Evolutionary conservation across 2,888 invertebrate species (phyloP).

Genomic region (Caenorhabditis sp.): DNA sequence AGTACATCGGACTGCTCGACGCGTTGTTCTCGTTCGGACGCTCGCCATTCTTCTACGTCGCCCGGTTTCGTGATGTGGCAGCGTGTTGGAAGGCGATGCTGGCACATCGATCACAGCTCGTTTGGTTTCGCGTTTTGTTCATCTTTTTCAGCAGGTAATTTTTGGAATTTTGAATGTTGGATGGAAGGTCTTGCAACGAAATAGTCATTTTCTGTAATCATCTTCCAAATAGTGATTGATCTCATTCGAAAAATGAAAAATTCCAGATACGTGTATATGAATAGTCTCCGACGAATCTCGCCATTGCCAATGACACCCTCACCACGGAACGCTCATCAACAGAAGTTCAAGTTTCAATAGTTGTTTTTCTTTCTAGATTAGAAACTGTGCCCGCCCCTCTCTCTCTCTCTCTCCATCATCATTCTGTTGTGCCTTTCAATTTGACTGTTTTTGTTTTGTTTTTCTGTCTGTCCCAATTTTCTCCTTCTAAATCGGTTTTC

Average conservation of each 20-base stretch:
- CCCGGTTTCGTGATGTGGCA: slow-evolving; percentile 73
- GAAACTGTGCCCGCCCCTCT: too few relatives aligned
- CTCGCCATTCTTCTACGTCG: slow-evolving; percentile 79
- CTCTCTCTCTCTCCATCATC: slow-evolving; percentile 28
- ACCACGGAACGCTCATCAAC: slow-evolving; percentile 31
- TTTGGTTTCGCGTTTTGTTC: slow-evolving; percentile 95
- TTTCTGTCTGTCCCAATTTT: too few relatives aligned
- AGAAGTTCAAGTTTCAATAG: slow-evolving; percentile 54
- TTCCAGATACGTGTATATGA: slow-evolving; percentile 72
- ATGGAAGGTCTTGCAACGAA: too few relatives aligned
- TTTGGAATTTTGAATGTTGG: too few relatives aligned
- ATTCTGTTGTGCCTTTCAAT: slow-evolving; percentile 45
- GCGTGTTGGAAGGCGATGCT: slow-evolving; percentile 77
- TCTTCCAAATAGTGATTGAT: not conserved
- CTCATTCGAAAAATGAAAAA: not conserved
- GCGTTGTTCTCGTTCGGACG: slow-evolving; percentile 79
- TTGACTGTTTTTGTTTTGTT: slow-evolving; percentile 20
- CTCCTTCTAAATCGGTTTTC: not conserved
- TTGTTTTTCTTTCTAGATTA: slow-evolving; percentile 12
- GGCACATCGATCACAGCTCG: slow-evolving; percentile 90
- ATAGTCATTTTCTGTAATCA: not conserved
- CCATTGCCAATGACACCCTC: slow-evolving; percentile 64
- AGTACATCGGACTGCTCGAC: slow-evolving; percentile 83
- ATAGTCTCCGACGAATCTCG: slow-evolving; percentile 70
- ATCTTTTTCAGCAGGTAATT: slow-evolving; percentile 85